Base-by-base conservation (phyloP, 2,888 invertebrate species). In the Gnatocerus cornutus region DNA sequence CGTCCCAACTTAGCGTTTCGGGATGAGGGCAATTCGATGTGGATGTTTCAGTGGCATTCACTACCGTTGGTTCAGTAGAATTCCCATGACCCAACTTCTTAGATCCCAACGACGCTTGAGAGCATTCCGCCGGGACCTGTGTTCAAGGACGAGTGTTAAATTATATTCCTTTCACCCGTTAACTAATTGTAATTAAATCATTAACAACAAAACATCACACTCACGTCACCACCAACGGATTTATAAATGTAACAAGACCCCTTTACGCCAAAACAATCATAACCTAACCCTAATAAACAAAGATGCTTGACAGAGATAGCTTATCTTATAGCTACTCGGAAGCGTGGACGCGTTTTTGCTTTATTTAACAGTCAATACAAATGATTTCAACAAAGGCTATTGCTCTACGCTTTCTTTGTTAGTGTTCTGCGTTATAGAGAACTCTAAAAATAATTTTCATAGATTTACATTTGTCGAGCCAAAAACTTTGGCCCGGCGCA, bases 1-100 rank as follows among this genome's bases (percentile, higher is more conserved):
- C 91, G 79, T 90, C 90, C 91, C 91, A 91, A 69, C 89, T 89
- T 16, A 67, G 48, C 30, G 56, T 45, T 30, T 12, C 13, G 43
- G 63, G 30, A 39, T 68, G 73, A 89, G 86, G 55, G 70, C 74
- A 71, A 62, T 61, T 59, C 55, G 69, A 30, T 30, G 59, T 29
- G 14, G 52, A 29, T 67, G 55, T 62, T 65, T 68, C 64, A 68
- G 59, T 64, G 16, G 46, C 56, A 59, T 63, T 68, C 52, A 41
- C 10, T 59, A 37, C 16, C 9, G 59, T 45, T 39, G 61, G 33
- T 58, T 62, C 67, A 50, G 62, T 67, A 13, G 58, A 64, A 68
- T 68, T 53, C 68, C 68, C 68, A 39, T 68, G 68, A 53, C 61
- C 68, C 61, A 62, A 46, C 61, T 52, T 68, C 68, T 68, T 68